Evolutionary conservation across 2,113 vertebrate species (phyloP), one percentile per base, ranked within the genome.

Genomic region (Lipophrys pholis): DNA sequence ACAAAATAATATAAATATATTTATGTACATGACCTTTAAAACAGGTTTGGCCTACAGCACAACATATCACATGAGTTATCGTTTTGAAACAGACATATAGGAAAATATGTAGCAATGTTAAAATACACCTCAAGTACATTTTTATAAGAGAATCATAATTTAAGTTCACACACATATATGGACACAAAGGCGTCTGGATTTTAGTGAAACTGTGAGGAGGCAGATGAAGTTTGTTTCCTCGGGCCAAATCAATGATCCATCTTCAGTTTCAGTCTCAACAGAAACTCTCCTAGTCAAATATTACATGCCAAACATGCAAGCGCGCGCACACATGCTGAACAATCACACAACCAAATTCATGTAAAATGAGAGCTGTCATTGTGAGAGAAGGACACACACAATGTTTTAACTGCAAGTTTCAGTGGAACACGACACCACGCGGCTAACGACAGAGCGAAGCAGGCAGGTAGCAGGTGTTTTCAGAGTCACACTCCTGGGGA

Each of bases 201-300:
- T 11, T 39, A 38, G 21, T 68, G 40, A 85, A 76, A 84, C 52
- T 56, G 17, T 15, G 15, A 53, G 66, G 8, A 52, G 4, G 48
- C 49, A 49, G 58, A 78, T 60, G 40, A 50, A 50, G 51, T 48
- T 59, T 59, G 43, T 58, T 43, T 15, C 61, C 70, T 46, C 14
- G 52, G 67, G 77, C 54, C 11, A n/a, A 73, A 77, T 71, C 45
- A 53, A 9, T 16, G 57, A 66, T 43, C 52, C 81, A 80, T 70
- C 66, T 87, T 83, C 6, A 73, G 85, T 90, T 90, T 92, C 90
- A 85, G 67, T 81, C 80, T 76, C 73, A 38, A 58, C 54, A 77
- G 87, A 89, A 87, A 92, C 91, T 89, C 77, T 69, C 83, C 65
- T 85, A 93, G 76, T 59, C 91, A 94, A 93, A 93, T 92, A 85